These are phyloP conservation scores for Malurus leucopterus DNA, from an alignment of 2,797 vertebrate species.

Conservation along the genomic window DNA sequence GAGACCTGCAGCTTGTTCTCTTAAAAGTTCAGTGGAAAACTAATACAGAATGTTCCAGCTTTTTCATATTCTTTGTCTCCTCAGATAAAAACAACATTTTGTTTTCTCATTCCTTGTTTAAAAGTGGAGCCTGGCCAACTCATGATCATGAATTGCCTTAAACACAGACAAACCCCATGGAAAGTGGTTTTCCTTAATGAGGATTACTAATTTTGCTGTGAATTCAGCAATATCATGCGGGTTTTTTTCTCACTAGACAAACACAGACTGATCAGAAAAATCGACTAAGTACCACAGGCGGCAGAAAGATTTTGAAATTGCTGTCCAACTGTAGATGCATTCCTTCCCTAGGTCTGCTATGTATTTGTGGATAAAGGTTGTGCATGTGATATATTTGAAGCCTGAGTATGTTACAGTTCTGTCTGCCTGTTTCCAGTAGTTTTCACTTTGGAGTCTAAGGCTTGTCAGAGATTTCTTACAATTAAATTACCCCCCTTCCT, in stretches of 20 bases:
- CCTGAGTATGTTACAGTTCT: background rate
- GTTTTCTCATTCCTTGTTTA: background rate
- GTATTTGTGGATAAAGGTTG: background rate
- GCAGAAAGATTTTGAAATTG: background rate
- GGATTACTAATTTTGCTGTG: background rate
- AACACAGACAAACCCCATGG: background rate
- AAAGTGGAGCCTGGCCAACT: background rate
- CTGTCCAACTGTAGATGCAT: background rate
- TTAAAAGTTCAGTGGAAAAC: background rate
- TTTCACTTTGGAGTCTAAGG: background rate
- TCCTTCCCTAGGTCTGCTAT: background rate
- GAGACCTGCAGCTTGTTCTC: background rate
- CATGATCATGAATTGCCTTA: background rate
- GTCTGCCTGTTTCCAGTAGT: background rate
- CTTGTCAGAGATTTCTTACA: background rate
- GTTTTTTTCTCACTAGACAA: background rate
- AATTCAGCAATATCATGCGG: background rate
- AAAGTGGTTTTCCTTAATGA: background rate
- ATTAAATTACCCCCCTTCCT: background rate
- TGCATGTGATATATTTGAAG: background rate
- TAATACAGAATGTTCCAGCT: background rate
- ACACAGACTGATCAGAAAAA: background rate
- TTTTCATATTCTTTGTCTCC: background rate
- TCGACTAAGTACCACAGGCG: background rate
- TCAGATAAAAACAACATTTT: background rate